These are phyloP conservation scores for Neomonachus schauinslandi DNA, from an alignment of 2,113 vertebrate genomes.

Conservation along the genomic window DNA sequence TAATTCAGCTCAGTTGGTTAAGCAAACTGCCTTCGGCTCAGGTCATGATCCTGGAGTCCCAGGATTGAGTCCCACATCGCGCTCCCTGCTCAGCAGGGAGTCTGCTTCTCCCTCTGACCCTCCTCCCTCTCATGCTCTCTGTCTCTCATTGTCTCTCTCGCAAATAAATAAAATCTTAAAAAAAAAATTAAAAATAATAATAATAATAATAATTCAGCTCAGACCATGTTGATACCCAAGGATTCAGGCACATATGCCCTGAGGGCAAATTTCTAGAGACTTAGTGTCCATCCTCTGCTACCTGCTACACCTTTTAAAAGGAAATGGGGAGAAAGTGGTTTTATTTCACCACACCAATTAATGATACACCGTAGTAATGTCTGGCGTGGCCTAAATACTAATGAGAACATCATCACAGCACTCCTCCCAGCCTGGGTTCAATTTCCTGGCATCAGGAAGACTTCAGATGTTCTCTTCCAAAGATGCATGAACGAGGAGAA, in stretches of 20 bases:
- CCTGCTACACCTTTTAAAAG: background rate
- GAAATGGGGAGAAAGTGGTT: background rate
- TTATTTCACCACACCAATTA: background rate
- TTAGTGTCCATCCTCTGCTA: background rate
- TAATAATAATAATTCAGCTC: background rate
- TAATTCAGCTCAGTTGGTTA: background rate
- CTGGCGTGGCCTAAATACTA: rapidly evolving
- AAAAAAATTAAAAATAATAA: too few species aligned
- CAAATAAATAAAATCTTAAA: too few species aligned
- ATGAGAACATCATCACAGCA: rapidly evolving
- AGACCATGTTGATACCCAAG: background rate
- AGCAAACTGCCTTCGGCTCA: too few species aligned
- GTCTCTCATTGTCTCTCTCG: too few species aligned
- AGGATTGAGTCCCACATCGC: too few species aligned
- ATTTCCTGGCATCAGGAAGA: background rate
- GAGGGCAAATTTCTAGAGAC: background rate
- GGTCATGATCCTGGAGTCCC: too few species aligned
- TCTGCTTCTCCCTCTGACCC: too few species aligned
- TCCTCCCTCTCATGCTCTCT: too few species aligned
- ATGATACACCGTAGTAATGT: rapidly evolving
- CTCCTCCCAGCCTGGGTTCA: background rate
- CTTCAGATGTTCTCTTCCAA: rapidly evolving
- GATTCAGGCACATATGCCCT: rapidly evolving
- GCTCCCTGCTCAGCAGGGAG: too few species aligned
- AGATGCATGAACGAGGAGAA: background rate